A percentile compares a stretch with the other conserved stretches of the same genome.
Evolutionary conservation across 2,797 vertebrate species (phyloP).

Genomic region (Malacoctenus gilli): DNA sequence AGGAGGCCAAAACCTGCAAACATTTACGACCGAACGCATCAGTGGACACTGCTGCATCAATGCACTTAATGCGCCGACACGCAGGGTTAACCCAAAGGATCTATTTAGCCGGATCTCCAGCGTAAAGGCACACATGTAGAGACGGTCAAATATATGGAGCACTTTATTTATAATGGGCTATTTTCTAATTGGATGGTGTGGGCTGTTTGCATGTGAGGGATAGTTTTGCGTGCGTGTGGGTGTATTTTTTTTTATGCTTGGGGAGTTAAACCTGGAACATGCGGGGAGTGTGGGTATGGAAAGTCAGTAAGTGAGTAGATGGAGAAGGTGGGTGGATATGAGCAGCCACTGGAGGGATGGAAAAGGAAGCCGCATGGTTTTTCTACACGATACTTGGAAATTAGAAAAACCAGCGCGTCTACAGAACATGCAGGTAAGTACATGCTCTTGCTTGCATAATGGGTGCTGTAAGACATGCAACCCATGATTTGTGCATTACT

Average conservation of each 20-base stretch:
- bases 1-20: conserved; percentile 17
- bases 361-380: background rate
- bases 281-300: background rate
- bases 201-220: background rate
- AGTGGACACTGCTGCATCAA: conserved; percentile 7
- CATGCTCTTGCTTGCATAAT: too few species aligned
- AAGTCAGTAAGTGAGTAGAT: background rate
- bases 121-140: background rate
- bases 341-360: background rate
- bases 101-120: background rate
- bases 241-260: conserved; percentile 1
- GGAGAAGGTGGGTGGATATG: background rate
- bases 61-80: background rate
- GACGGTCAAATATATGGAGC: conserved; percentile 1
- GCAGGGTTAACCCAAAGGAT: background rate
- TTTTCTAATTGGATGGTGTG: background rate
- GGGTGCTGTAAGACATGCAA: too few species aligned
- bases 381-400: background rate
- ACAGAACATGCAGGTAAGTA: too few species aligned
- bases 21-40: conserved; percentile 24
- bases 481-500: too few species aligned
- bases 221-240: conserved; percentile 3
- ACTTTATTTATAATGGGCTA: conserved; percentile 3
- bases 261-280: background rate
- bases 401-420: background rate